Evolutionary conservation across 2,888 invertebrate genomes (phyloP), one percentile per base, ranked within the genome.

Genomic region (Incurvaria masculella): DNA sequence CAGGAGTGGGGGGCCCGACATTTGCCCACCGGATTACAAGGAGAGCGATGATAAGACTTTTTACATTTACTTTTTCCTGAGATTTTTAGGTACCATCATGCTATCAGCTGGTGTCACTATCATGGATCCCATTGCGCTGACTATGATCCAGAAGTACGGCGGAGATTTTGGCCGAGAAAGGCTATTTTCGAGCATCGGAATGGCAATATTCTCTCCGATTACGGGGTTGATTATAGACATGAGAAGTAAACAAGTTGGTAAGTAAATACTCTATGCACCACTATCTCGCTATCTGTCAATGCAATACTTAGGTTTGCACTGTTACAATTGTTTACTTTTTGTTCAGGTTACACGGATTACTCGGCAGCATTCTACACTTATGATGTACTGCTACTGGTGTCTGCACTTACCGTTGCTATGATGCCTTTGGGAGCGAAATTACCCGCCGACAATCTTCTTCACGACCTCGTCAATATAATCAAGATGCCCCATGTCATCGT

Each of bases 281-380:
- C 64, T 64, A 56, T 57, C 66, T 66, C 61, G 64, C 68, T 73
- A 75, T 75, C 73, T 64, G 56, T 57, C 64, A 60, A 68, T 68
- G 72, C 69, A 73, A 73, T 72, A 72, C 50, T 51, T 53, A 56
- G 51, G 56, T 62, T 58, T 61, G 66, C 64, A 61, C 68, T 66
- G 65, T 64, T 4, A 38, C 65, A 62, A 62, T 62, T 59, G 59
- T 62, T 66, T 64, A 64, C 72, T 63, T 59, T 59, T 67, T 42
- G 46, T 64, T 59, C 82, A 79, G 90, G 88, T 55, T 88, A 89
- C 65, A 89, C 89, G 1, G 90, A 92, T 67, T 92, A 91, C 69
- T 89, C 90, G 46, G 87, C 91, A n/a, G 90, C 91, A n/a, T 91
- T 92, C 67, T 91, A 90, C 64, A 83, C 87, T 0, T 90, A 91